A percentile compares a stretch with the other conserved stretches of the same genome.
Conservation (phyloP, 92 coral and sea anemone genomes). For the Paragorgia papillata region DNA sequence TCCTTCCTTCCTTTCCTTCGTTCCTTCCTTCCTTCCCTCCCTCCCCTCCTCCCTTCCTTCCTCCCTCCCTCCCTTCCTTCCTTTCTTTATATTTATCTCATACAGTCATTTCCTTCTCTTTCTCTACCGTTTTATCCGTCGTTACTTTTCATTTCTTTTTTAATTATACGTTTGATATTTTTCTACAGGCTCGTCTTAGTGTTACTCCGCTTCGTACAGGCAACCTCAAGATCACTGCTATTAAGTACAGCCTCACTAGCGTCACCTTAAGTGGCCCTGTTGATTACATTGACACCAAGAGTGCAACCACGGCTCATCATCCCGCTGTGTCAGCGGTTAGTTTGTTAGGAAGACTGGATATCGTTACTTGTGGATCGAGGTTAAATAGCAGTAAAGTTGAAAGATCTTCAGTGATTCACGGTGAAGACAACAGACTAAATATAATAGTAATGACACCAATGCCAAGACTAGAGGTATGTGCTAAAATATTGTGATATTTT, state of each 20-base stretch:
- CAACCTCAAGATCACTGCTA: conserved; percentile 78
- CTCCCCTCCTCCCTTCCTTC: no score
- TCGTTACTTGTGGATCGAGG: conserved; percentile 73
- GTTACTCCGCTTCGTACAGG: conserved; percentile 76
- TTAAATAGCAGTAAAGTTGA: conserved; percentile 81
- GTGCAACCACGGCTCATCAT: conserved; percentile 58
- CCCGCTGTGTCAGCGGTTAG: conserved; percentile 89
- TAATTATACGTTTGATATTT: not conserved
- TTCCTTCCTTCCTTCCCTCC: no score
- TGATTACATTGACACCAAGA: conserved; percentile 63
- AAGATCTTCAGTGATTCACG: conserved; percentile 79
- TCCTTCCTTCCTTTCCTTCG: no score
- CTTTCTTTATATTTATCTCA: no score
- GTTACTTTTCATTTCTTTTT: no score
- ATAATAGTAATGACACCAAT: conserved; percentile 76
- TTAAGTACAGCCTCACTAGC: conserved; percentile 84
- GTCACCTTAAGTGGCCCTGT: conserved; percentile 88
- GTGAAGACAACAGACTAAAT: conserved; percentile 72
- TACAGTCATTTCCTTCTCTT: no score
- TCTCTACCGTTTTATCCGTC: no score
- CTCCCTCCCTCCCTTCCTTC: no score
- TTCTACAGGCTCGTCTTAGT: conserved; percentile 73
- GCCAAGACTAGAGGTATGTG: conserved; percentile 82
- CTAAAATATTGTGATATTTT: not conserved
- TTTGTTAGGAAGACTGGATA: conserved; percentile 78